A percentile compares a stretch with the other conserved stretches of the same genome.
These are phyloP conservation scores for Epinotia brunnichana DNA, from an alignment of 2,888 invertebrate genomes.

Conservation along the genomic window DNA sequence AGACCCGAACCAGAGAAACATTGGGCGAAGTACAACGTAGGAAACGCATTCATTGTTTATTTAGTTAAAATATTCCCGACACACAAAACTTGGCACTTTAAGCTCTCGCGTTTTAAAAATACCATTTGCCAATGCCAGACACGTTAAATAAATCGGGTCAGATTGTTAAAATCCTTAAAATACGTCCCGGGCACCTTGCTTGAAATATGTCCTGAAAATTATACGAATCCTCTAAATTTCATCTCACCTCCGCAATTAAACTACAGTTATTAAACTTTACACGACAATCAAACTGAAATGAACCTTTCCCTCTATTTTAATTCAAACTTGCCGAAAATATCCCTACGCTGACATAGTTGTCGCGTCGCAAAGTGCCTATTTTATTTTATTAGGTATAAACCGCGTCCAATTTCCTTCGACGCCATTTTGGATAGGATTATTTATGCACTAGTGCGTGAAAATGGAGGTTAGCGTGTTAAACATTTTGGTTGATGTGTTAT, in stretches of 20 bases:
- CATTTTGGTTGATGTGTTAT: neutral
- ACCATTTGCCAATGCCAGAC: no score
- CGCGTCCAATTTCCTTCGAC: constrained; percentile 16
- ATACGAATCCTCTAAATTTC: neutral
- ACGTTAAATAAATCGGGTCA: no score
- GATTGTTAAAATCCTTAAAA: neutral
- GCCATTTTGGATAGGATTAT: constrained; percentile 12
- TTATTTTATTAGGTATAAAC: constrained; percentile 26
- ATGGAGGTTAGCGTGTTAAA: constrained; percentile 4
- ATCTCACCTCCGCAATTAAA: neutral
- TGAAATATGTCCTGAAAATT: neutral
- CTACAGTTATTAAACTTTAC: constrained; percentile 3
- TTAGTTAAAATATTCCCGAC: no score
- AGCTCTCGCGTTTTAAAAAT: no score
- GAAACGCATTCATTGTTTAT: no score
- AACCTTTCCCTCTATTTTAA: constrained; percentile 18
- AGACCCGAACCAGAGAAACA: no score
- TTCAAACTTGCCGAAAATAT: constrained; percentile 14
- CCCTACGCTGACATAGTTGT: neutral
- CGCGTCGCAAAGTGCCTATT: constrained; percentile 7
- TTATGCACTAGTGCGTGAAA: constrained; percentile 24
- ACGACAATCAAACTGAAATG: constrained; percentile 2
- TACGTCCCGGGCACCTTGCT: neutral
- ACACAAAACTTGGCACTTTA: no score
- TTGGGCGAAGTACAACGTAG: no score